Base-by-base conservation (phyloP, 2,113 vertebrate genomes). In the Struthio camelus region DNA sequence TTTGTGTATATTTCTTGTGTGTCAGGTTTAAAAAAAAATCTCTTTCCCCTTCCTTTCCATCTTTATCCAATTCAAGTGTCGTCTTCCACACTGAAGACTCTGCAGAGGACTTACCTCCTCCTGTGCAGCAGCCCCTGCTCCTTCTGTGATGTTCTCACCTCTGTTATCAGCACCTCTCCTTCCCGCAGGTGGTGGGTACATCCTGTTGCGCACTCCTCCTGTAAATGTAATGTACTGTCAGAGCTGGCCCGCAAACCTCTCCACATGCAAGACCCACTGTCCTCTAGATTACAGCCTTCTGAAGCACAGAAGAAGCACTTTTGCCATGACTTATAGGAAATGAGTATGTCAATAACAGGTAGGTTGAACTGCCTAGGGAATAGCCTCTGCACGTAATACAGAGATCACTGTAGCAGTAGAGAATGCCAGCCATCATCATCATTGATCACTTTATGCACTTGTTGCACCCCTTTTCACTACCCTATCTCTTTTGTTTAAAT, bases 111-210 rank as follows among this genome's bases (percentile, higher is more conserved):
- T 3, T 36, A 20, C 24, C 62, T 22, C 27, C 67, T 67, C 48
- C 71, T 64, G 19, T 0, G 0, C 14, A 27, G 64, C 56, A 92
- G 30, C n/a, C 79, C 23, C 48, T 38, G 36, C 2, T 48, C 6
- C 5, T 62, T 42, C 19, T 28, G 51, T 44, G 56, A 54, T 54
- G 61, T 70, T 76, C 61, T 78, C 65, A 34, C 2, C 30, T 67
- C 34, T 2, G 0, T 53, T 8, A 11, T 9, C 67, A 48, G 13
- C 62, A 38, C 40, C 61, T 85, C 44, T 46, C 18, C 3, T 40
- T 71, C 50, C 20, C 19, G 11, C 24, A 53, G 2, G 1, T 38
- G 16, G 48, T 0, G 22, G 42, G 40, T 36, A 6, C 0, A 0
- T 51, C 66, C 42, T 53, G 36, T 58, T 62, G 8, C 1, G 2